These are phyloP conservation scores for Epinotia bilunana DNA, from an alignment of 2,888 invertebrate genomes.

Conservation along the genomic window DNA sequence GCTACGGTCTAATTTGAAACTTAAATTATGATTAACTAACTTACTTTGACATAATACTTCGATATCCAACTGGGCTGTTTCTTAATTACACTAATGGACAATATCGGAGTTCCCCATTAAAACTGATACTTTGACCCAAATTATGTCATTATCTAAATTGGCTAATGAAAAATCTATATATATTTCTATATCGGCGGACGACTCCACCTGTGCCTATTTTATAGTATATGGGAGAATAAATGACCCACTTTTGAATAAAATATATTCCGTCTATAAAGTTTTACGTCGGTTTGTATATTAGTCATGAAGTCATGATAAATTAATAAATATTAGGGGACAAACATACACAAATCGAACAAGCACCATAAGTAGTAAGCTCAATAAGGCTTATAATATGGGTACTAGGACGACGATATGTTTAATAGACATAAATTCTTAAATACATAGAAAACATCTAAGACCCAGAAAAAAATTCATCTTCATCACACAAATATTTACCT, in stretches of 20 bases:
- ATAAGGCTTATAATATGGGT: no score
- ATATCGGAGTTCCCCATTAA: slow-evolving; percentile 36
- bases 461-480: no score
- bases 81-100: slow-evolving; percentile 42
- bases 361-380: no score
- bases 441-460: no score
- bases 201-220: slow-evolving; percentile 5
- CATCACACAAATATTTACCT: no score
- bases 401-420: no score
- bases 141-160: slow-evolving; percentile 40
- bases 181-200: not conserved
- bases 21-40: slow-evolving; percentile 28
- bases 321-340: no score
- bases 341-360: no score
- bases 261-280: not conserved
- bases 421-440: no score
- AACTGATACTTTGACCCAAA: slow-evolving; percentile 40
- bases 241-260: not conserved
- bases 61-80: slow-evolving; percentile 18
- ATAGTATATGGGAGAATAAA: not conserved
- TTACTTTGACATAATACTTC: slow-evolving; percentile 23
- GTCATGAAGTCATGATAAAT: no score
- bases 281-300: no score
- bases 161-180: slow-evolving; percentile 32
- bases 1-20: not conserved